Evolutionary conservation across 2,888 invertebrate species (phyloP).

Genomic region (Hololepta plana): DNA sequence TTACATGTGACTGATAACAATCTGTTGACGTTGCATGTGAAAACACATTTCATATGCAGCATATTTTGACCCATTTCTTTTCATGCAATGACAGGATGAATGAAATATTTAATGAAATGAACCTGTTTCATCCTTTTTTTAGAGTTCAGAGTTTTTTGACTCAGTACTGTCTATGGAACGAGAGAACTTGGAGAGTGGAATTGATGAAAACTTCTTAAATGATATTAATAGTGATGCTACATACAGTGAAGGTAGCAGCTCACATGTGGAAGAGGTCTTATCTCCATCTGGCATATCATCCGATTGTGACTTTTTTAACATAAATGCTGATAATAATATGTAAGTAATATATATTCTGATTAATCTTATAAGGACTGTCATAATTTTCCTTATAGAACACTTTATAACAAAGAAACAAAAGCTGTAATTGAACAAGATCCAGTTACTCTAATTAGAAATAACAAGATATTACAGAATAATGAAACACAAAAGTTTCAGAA

Average conservation of each 20-base stretch:
- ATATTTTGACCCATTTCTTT: too few relatives aligned
- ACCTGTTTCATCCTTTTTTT: too few relatives aligned
- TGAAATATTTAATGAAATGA: too few relatives aligned
- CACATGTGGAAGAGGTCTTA: conserved; percentile 19
- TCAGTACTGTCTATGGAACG: conserved; percentile 46
- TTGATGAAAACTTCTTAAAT: conserved; percentile 29
- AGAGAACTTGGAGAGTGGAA: conserved; percentile 36
- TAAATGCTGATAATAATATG: conserved; percentile 10
- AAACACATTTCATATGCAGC: too few relatives aligned
- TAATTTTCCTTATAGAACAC: too few relatives aligned
- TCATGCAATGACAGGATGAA: too few relatives aligned
- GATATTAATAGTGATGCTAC: conserved; percentile 20
- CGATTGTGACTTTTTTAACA: conserved; percentile 37
- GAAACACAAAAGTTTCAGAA: conserved; percentile 1
- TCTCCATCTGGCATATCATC: conserved; percentile 32
- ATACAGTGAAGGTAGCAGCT: conserved; percentile 20
- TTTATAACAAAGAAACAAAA: too few relatives aligned
- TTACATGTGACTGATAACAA: too few relatives aligned
- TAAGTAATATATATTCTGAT: too few relatives aligned
- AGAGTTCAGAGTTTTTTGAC: conserved; percentile 43
- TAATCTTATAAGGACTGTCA: too few relatives aligned
- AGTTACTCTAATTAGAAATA: not conserved
- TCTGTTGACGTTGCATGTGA: too few relatives aligned
- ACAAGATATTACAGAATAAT: not conserved
- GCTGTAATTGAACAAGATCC: too few relatives aligned